These are phyloP conservation scores for Ibycter americanus DNA, from an alignment of 2,797 vertebrate species.

Conservation along the genomic window DNA sequence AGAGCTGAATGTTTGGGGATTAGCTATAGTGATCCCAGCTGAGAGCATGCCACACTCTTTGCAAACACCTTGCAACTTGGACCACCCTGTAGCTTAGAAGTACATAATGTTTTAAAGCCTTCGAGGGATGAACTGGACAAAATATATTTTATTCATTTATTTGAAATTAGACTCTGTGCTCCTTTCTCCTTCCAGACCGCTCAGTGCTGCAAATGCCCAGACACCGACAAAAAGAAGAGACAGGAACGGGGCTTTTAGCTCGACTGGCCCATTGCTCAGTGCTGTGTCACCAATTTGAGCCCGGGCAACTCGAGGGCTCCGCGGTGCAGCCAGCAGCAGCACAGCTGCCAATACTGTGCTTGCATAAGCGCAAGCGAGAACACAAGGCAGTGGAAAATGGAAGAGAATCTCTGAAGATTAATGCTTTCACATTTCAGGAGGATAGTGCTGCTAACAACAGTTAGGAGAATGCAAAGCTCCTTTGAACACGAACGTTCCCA, in stretches of 20 bases:
- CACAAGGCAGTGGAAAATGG: neutral
- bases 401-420: neutral
- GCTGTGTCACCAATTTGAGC: fast-evolving
- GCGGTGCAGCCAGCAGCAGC: neutral
- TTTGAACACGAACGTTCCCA: fast-evolving
- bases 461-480: neutral
- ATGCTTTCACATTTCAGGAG: neutral
- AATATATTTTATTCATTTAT: neutral
- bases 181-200: neutral
- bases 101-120: neutral
- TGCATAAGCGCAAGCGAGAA: neutral
- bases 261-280: neutral
- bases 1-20: neutral
- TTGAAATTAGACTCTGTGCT: neutral
- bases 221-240: neutral
- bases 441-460: neutral
- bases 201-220: neutral
- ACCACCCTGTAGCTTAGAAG: neutral
- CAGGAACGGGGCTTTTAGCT: neutral
- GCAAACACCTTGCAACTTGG: neutral
- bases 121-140: neutral
- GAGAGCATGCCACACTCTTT: neutral
- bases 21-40: neutral
- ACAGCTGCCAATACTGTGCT: neutral
- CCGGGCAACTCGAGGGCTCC: neutral